Percentiles rank a stretch among this genome's conserved stretches.
These are phyloP conservation scores for Xiphorhynchus erythropygius DNA, from an alignment of 2,797 vertebrate species.

Conservation along the genomic window DNA sequence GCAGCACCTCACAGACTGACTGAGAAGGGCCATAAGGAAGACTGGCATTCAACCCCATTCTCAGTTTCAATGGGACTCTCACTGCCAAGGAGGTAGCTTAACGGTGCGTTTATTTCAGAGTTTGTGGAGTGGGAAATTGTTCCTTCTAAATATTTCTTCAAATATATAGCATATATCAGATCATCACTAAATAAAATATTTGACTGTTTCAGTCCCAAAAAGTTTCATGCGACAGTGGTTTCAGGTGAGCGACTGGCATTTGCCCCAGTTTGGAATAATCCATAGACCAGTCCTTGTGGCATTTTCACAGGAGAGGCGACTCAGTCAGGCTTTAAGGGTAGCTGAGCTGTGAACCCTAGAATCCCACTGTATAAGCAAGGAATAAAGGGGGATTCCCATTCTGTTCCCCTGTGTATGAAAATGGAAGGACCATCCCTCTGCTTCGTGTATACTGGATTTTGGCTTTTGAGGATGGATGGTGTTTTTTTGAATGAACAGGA, in stretches of 20 bases:
- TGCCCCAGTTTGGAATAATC: not conserved
- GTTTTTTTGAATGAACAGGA: not conserved
- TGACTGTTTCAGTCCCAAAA: not conserved
- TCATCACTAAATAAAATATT: not conserved
- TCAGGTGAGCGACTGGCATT: not conserved
- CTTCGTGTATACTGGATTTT: not conserved
- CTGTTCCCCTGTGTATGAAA: not conserved
- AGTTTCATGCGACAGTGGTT: not conserved
- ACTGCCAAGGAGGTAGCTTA: not conserved
- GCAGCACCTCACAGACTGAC: not conserved
- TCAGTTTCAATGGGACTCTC: not conserved
- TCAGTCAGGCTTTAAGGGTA: not conserved
- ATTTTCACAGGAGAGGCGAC: not conserved
- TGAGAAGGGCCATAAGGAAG: not conserved
- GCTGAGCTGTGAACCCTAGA: not conserved
- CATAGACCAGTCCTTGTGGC: too few species aligned
- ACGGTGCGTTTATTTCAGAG: not conserved
- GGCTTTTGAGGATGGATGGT: not conserved
- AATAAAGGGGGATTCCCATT: not conserved
- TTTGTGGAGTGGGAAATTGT: not conserved
- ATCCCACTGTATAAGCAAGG: not conserved
- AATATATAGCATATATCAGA: not conserved
- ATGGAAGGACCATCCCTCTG: not conserved
- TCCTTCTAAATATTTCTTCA: not conserved
- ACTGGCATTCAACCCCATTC: rapidly evolving